Base-by-base conservation (phyloP, 2,113 vertebrate genomes). In the Empidonax alnorum region DNA sequence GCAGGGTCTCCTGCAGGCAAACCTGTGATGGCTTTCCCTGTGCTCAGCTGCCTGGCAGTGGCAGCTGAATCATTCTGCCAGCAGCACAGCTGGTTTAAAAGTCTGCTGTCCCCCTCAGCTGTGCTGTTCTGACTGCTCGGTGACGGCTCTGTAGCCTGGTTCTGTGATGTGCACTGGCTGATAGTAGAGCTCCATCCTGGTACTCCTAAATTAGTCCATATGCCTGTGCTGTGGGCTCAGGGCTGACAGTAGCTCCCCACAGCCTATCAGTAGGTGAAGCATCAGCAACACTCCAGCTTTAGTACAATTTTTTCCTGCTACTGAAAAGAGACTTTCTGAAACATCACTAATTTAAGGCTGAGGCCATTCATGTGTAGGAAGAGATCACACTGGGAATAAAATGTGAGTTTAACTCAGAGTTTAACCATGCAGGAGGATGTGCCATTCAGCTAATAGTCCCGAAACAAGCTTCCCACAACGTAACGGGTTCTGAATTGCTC, bases 331-430 rank as follows among this genome's bases (percentile, higher is more conserved):
- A 63, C 53, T 46, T 71, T 83, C 50, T 46, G 61, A 88, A 94
- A 86, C 75, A 66, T 62, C 61, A 25, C 44, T 93, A 59, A 87
- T 87, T 82, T 90, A 88, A 92, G 24, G n/a, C 89, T 81, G 56
- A 5, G 58, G 33, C 50, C 33, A n/a, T 77, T 94, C 69, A 80
- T 81, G 83, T 50, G 55, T 50, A 47, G 56, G 77, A 93, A 55
- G 83, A 90, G 46, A 89, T 90, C 83, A 50, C 63, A 73, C 35
- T 71, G 79, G 73, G 90, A 94, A 73, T 68, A 91, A 91, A 93
- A 87, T 11, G 61, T 37, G 77, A 89, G 31, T 78, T 90, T 93
- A 90, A 59, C 27, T 87, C 68, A 71, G 66, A 62, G 69, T 89
- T 90, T 90, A 92, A 87, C 83, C 77, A 77, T 41, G 77, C 87